Base-by-base conservation (phyloP, 2,888 invertebrate genomes). In the Eurytoma adleriae region DNA sequence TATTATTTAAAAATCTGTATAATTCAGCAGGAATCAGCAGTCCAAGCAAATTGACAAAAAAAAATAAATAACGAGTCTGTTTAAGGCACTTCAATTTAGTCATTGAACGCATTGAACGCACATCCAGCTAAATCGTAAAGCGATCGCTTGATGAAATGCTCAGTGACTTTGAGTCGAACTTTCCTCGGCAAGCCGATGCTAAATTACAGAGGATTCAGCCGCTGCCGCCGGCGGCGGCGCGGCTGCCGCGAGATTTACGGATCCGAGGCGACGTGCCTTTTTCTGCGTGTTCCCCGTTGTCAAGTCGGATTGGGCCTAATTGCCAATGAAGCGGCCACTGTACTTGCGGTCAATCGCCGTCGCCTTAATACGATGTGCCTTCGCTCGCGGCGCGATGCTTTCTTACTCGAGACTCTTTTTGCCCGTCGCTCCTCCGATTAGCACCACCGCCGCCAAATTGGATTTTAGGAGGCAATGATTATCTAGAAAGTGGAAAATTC, bases 291-390 rank as follows among this genome's bases (percentile, higher is more conserved):
- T 40, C 61, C 61, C 27, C 30, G 30, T 66, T 75, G 72, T 62
- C 76, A 72, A 80, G 71, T 67, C 50, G 54, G 69, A 81, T 81
- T 78, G 81, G 61, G 27, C 78, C 78, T 81, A 78, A 81, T 78
- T 81, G 78, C 69, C 80, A 80, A 80, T 77, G 80, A 80, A 80
- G 77, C 80, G 68, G 62, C 71, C 71, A 68, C 73, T 54, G 76
- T 67, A 61, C 64, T 62, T 70, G 40, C 13, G 24, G 48, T 18
- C 56, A 18, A 27, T 3, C 50, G 50, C 24, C 71, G 18, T 3
- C 50, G 50, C 24, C 71, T 24, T 14, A n/a, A 56, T 27, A 10
- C 40, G 40, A 40, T 40, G 40, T 1, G 40, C 40, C 7, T 40
- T 40, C 7, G 40, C 40, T 40, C 10, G 40, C 40, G 18, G 18